A percentile compares a stretch with the other conserved stretches of the same genome.
These are phyloP conservation scores for Sycophaga agraensis DNA, from an alignment of 1,140 invertebrate genomes.

Conservation along the genomic window DNA sequence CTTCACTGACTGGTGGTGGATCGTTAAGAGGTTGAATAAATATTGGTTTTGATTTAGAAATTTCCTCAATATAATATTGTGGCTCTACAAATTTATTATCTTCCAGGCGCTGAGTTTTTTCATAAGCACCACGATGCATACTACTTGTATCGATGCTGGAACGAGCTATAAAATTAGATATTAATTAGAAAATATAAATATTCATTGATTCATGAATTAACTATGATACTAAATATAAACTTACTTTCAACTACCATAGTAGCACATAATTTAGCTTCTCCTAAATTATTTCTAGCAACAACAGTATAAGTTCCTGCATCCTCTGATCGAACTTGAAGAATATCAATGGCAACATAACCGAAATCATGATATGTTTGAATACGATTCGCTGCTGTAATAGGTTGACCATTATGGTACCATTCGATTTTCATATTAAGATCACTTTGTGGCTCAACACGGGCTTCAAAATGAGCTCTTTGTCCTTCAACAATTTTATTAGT, in stretches of 20 bases:
- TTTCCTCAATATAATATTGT: constrained; percentile 88
- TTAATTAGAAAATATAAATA: no score
- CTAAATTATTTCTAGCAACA: constrained; percentile 82
- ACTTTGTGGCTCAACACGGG: constrained; percentile 88
- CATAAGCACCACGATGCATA: constrained; percentile 80
- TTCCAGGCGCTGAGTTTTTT: constrained; percentile 87
- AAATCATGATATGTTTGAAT: constrained; percentile 94
- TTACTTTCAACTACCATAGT: constrained; percentile 86
- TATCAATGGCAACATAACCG: constrained; percentile 92
- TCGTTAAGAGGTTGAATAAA: constrained; percentile 84
- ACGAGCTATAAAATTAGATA: constrained; percentile 64
- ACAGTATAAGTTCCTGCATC: constrained; percentile 87
- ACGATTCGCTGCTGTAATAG: constrained; percentile 79
- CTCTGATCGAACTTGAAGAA: constrained; percentile 81
- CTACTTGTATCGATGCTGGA: constrained; percentile 84
- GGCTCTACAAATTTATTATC: constrained; percentile 82
- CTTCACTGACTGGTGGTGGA: constrained; percentile 81
- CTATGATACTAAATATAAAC: constrained; percentile 52
- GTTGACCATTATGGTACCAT: constrained; percentile 89
- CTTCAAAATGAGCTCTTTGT: constrained; percentile 95
- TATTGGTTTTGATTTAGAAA: constrained; percentile 88
- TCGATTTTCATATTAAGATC: constrained; percentile 85
- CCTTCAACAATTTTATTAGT: constrained; percentile 94
- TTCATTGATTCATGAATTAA: not conserved
- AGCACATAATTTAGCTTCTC: constrained; percentile 79